Base-by-base conservation (phyloP, 92 coral and sea anemone genomes). In the Umimayanthus chanpuru region DNA sequence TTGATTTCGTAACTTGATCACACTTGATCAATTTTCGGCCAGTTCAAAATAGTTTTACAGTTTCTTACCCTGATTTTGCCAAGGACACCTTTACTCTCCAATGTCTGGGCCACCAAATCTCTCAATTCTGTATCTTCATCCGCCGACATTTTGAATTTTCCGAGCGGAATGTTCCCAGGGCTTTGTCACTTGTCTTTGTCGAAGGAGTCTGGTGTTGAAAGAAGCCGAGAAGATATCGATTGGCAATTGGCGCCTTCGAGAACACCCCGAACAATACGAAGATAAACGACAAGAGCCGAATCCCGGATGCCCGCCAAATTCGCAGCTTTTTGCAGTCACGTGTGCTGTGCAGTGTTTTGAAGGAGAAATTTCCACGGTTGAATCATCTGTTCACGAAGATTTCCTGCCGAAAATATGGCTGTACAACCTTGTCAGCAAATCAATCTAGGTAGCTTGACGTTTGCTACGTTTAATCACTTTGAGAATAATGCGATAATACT, bases 81-180 rank as follows among this genome's bases (percentile, higher is more conserved):
- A 16, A 97, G 93, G 39, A 97, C 98, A 29, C 99, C 99, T 92
- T 97, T 97, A 86, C 93, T 95, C 94, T 97, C 99, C 10, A 97
- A 88, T 32, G 99, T 94, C 58, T 95, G 97, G 21, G 99, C 99
- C 5, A 97, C 99, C 81, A 97, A 89, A 92, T 97, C 99, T 47
- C 99, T 92, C 88, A 97, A 79, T 81, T 97, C 99, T 16, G 99
- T 94, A 87, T 97, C 99, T 76, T 97, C 99, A 53, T 97, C 99
- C 81, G 98, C 97, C 80, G 99, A 97, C 98, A 97, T 94, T 93
- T 94, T 95, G 94, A 94, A 93, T 70, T 47, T 83, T 71, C 58
- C 40, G 67, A 83, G 65, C 65, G 87, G 87, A 83, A 83, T 70
- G 87, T 83, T 41, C 87, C 87, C 87, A 83, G 87, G 78, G 39